Evolutionary conservation across 2,888 invertebrate genomes (phyloP).

Genomic region (Eucera pruinosa): DNA sequence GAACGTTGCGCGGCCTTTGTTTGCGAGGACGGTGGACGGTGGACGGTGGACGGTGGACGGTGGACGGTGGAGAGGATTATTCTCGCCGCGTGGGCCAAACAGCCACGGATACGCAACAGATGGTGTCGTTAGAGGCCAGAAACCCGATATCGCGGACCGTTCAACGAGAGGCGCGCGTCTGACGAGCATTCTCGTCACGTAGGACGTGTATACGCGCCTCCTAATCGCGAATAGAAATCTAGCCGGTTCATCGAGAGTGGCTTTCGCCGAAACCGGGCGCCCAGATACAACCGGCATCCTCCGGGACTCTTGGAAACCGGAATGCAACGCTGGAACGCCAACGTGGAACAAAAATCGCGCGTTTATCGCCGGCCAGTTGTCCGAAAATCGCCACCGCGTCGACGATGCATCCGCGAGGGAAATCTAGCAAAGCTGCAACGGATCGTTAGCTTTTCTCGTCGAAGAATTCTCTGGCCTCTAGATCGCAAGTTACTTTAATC

Average conservation of each 20-base stretch:
- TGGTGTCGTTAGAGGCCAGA: slow-evolving; percentile 58
- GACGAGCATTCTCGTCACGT: slow-evolving; percentile 69
- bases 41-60: background rate
- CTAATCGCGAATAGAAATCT: slow-evolving; percentile 71
- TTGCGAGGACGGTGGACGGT: background rate
- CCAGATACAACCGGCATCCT: slow-evolving; percentile 36
- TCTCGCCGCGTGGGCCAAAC: slow-evolving; percentile 20
- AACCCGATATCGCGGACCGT: slow-evolving; percentile 65
- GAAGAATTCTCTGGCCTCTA: too few species aligned
- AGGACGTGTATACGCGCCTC: slow-evolving; percentile 59
- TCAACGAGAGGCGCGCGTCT: slow-evolving; percentile 51
- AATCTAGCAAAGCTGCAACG: too few species aligned
- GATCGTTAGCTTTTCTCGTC: too few species aligned
- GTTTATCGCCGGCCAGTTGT: too few species aligned
- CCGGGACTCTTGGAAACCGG: slow-evolving; percentile 5
- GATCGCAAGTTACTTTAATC: too few species aligned
- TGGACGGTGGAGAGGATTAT: slow-evolving; percentile 29
- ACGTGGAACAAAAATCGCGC: too few species aligned
- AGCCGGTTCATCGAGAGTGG: slow-evolving; percentile 58
- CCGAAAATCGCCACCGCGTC: too few species aligned
- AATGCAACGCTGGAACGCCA: background rate
- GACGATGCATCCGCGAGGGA: too few species aligned
- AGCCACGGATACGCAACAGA: slow-evolving; percentile 42
- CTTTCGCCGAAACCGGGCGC: slow-evolving; percentile 65
- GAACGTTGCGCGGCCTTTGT: background rate